These are phyloP conservation scores for Panzeria rudis DNA, from an alignment of 2,888 invertebrate genomes.

Conservation along the genomic window DNA sequence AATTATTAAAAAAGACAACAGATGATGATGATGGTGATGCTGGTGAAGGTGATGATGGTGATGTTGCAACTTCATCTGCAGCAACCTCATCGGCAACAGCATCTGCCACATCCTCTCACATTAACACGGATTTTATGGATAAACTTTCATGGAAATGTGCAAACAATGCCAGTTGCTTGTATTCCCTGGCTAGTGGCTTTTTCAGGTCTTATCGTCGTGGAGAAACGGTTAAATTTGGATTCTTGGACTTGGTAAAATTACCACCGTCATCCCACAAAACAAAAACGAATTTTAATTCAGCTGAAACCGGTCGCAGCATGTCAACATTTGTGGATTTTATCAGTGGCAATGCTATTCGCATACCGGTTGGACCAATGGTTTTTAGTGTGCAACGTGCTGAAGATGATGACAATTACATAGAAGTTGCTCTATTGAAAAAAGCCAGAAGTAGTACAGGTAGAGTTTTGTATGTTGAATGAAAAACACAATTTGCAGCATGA, in stretches of 20 bases:
- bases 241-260: constrained; percentile 86
- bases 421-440: constrained; percentile 82
- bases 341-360: constrained; percentile 81
- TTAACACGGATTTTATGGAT: constrained; percentile 79
- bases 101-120: constrained; percentile 46
- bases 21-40: not conserved
- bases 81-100: constrained; percentile 16
- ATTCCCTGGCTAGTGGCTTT: constrained; percentile 85
- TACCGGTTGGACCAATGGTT: constrained; percentile 83
- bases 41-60: not conserved
- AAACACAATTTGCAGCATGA: constrained; percentile 1
- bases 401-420: constrained; percentile 82
- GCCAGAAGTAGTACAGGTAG: constrained; percentile 78
- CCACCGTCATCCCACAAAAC: constrained; percentile 73
- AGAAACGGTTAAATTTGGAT: constrained; percentile 85
- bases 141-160: constrained; percentile 85
- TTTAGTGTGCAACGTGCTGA: constrained; percentile 82
- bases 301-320: constrained; percentile 78
- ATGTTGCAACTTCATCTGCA: too few relatives aligned
- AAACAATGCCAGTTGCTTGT: constrained; percentile 87
- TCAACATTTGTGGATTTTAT: constrained; percentile 80
- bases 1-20: constrained; percentile 58
- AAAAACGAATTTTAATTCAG: constrained; percentile 73
- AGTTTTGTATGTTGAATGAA: constrained; percentile 51
- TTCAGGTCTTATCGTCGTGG: constrained; percentile 85